Percentiles rank a stretch among this genome's conserved stretches.
phyloP scores from a whole-genome alignment of 2,888 invertebrate species.

The Cecidostiba fungosa region DNA sequence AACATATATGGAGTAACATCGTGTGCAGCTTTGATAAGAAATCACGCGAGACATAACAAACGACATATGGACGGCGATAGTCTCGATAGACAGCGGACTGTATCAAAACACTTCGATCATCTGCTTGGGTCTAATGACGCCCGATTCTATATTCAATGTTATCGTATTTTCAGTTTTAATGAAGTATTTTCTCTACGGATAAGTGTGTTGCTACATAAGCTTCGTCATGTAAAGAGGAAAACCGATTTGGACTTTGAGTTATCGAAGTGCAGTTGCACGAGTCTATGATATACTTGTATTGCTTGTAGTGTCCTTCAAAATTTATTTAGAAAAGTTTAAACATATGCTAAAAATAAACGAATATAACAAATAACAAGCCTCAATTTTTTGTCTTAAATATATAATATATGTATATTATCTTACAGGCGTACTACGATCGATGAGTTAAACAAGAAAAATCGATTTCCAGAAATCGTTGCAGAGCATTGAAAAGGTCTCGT shows the following conservation, averaged over 20 bases:
- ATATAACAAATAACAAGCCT: not conserved
- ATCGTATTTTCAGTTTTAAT: not conserved
- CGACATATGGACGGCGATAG: not conserved
- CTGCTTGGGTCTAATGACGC: not conserved
- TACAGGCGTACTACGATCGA: not conserved
- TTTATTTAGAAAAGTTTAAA: not conserved
- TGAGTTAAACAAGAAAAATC: not conserved
- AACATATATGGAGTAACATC: not conserved
- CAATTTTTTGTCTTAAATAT: not conserved
- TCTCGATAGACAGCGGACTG: not conserved
- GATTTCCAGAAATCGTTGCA: not conserved
- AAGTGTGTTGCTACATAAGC: not conserved
- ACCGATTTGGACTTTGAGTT: not conserved
- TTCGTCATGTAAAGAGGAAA: not conserved
- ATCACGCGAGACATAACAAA: not conserved
- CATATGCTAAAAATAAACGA: not conserved
- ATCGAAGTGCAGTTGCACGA: not conserved
- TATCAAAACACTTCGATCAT: not conserved
- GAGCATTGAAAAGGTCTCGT: not conserved
- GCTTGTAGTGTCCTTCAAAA: not conserved
- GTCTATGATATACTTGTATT: not conserved
- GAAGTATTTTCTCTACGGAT: not conserved
- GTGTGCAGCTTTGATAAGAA: not conserved
- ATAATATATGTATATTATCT: not conserved
- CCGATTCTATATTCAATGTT: not conserved